phyloP scores from a whole-genome alignment of 2,888 invertebrate species.

The Parnassius orleans region DNA sequence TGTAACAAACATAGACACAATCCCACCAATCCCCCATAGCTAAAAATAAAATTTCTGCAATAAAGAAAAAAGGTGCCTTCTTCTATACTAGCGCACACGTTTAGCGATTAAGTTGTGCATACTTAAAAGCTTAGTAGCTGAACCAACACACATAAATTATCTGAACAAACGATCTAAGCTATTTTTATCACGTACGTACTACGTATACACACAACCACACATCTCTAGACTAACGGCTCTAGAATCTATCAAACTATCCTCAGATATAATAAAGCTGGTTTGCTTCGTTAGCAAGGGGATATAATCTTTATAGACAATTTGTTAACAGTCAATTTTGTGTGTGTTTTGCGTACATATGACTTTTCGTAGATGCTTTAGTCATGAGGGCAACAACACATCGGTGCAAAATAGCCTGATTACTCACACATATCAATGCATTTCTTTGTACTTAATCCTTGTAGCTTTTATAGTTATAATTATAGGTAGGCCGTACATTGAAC shows the following conservation, averaged over 20 bases:
- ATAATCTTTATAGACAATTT: slow-evolving; percentile 1
- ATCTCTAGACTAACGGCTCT: slow-evolving; percentile 10
- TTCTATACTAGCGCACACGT: too few species aligned
- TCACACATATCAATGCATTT: background rate
- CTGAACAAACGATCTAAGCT: slow-evolving; percentile 4
- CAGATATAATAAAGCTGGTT: background rate
- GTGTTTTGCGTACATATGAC: background rate
- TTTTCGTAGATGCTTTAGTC: background rate
- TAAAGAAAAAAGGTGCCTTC: too few species aligned
- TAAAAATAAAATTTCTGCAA: too few species aligned
- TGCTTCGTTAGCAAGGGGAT: slow-evolving; percentile 6
- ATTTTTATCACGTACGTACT: slow-evolving; percentile 2
- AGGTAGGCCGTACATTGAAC: too few species aligned
- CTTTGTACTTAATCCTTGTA: too few species aligned
- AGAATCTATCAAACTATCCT: too few species aligned
- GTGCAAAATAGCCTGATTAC: slow-evolving; percentile 12
- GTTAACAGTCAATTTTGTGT: slow-evolving; percentile 5
- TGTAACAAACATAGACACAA: too few species aligned
- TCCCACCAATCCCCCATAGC: too few species aligned
- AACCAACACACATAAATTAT: background rate
- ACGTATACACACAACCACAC: background rate
- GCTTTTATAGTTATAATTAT: too few species aligned
- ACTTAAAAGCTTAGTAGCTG: too few species aligned
- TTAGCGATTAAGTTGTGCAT: too few species aligned
- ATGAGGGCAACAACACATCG: slow-evolving; percentile 19